Conservation (phyloP, 2,888 invertebrate species). For the Orchestes rusci region DNA sequence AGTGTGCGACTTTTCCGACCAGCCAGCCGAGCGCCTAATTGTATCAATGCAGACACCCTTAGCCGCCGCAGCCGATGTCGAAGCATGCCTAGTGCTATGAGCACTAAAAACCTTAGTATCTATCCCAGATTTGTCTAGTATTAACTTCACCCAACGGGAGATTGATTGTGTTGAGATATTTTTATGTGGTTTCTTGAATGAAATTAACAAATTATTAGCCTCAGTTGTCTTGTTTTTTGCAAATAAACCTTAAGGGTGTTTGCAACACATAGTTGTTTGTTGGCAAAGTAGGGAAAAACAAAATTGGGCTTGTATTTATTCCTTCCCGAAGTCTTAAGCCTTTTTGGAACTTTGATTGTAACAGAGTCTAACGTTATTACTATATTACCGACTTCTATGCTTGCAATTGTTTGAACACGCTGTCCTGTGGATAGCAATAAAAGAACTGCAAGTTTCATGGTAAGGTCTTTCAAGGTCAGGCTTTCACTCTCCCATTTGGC, state of each 20-base stretch:
- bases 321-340: conserved; percentile 6
- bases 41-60: too few species aligned
- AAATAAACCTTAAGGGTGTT: background rate
- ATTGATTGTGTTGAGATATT: conserved; percentile 1
- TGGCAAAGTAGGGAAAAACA: conserved; percentile 12
- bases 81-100: too few species aligned
- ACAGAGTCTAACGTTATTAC: background rate
- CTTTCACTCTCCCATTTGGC: background rate
- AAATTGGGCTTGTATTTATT: conserved; percentile 5
- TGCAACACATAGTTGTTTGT: conserved; percentile 1
- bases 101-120: conserved; percentile 1
- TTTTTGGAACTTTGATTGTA: conserved; percentile 6
- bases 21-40: too few species aligned
- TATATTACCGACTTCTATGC: conserved; percentile 8
- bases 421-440: conserved; percentile 13
- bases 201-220: background rate
- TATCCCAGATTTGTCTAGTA: conserved; percentile 1
- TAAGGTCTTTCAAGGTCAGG: conserved; percentile 5
- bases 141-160: background rate
- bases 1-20: too few species aligned
- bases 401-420: conserved; percentile 10
- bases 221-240: background rate
- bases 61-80: too few species aligned
- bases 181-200: background rate
- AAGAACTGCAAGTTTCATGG: conserved; percentile 7